A percentile compares a stretch with the other conserved stretches of the same genome.
These are phyloP conservation scores for Varanus salvator DNA, from an alignment of 2,113 vertebrate species.

Conservation along the genomic window DNA sequence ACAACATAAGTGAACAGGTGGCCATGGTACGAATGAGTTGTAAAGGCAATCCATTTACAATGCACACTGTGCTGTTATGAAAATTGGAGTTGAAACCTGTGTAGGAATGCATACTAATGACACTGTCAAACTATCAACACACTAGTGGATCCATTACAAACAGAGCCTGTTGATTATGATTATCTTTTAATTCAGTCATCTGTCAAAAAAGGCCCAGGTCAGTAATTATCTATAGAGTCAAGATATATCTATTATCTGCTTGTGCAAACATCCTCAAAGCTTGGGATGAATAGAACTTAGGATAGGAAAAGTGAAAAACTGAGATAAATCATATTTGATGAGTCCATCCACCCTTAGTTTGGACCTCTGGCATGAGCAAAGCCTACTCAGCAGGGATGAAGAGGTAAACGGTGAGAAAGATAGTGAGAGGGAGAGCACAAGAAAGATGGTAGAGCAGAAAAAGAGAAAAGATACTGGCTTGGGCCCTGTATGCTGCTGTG, in stretches of 20 bases:
- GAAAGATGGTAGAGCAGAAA: no score
- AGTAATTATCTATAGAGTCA: slow-evolving; percentile 15
- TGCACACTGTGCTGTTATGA: not conserved
- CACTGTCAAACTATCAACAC: not conserved
- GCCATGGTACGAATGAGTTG: slow-evolving; percentile 22
- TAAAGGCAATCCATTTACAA: slow-evolving; percentile 34
- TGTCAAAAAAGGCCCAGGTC: slow-evolving; percentile 16
- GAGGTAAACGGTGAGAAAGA: no score
- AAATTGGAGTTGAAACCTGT: slow-evolving; percentile 42
- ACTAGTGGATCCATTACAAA: slow-evolving; percentile 31
- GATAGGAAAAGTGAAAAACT: no score
- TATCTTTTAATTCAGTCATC: slow-evolving; percentile 41
- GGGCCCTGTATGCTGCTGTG: no score
- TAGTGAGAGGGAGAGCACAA: no score
- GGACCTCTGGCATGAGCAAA: no score
- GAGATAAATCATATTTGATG: no score
- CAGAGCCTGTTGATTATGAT: slow-evolving; percentile 10
- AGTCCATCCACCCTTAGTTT: no score
- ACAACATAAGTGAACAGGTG: slow-evolving; percentile 43
- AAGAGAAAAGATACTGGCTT: no score
- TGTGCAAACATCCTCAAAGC: no score
- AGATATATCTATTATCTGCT: not conserved
- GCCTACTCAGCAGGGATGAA: no score
- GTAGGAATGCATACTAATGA: slow-evolving; percentile 7
- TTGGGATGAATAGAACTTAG: no score